A percentile compares a stretch with the other conserved stretches of the same genome.
Evolutionary conservation across 2,113 vertebrate genomes (phyloP).

Genomic region (Macrotus californicus): DNA sequence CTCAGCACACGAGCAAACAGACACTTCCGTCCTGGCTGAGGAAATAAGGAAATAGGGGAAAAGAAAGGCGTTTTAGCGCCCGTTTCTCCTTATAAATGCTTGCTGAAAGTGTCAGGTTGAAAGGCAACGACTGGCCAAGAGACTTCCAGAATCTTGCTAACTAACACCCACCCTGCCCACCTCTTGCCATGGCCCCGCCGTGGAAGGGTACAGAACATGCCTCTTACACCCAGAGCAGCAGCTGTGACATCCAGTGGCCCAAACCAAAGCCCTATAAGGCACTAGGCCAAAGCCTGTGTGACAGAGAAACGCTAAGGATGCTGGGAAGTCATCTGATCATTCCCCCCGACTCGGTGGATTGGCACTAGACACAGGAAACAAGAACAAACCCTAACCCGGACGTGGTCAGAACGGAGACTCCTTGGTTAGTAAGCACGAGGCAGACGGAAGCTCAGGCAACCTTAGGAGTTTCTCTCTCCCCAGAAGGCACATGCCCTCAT

Average conservation of each 20-base stretch:
- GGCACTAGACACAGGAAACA: slow-evolving; percentile 68
- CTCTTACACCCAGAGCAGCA: not conserved
- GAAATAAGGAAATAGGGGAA: not conserved
- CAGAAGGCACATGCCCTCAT: slow-evolving; percentile 55
- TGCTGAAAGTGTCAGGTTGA: not conserved
- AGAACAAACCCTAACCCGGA: not conserved
- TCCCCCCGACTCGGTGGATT: slow-evolving; percentile 66
- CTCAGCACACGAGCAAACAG: not conserved
- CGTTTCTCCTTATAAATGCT: not conserved
- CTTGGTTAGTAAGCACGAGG: not conserved
- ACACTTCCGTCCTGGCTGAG: not conserved
- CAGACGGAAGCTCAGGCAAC: not conserved
- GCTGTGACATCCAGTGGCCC: not conserved
- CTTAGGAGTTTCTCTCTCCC: not conserved
- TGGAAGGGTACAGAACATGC: not conserved
- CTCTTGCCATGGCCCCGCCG: not conserved
- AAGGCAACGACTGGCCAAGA: not conserved
- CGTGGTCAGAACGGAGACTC: not conserved
- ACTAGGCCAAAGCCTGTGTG: slow-evolving; percentile 58
- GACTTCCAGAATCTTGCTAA: not conserved
- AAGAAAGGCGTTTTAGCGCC: not conserved
- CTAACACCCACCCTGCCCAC: not conserved
- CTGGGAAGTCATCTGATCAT: slow-evolving; percentile 4
- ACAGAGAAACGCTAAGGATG: slow-evolving; percentile 52
- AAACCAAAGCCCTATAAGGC: slow-evolving; percentile 70